Percentiles rank a stretch among this genome's conserved stretches.
Evolutionary conservation across 2,888 invertebrate species (phyloP).

Genomic region (Campopleginae sp.): DNA sequence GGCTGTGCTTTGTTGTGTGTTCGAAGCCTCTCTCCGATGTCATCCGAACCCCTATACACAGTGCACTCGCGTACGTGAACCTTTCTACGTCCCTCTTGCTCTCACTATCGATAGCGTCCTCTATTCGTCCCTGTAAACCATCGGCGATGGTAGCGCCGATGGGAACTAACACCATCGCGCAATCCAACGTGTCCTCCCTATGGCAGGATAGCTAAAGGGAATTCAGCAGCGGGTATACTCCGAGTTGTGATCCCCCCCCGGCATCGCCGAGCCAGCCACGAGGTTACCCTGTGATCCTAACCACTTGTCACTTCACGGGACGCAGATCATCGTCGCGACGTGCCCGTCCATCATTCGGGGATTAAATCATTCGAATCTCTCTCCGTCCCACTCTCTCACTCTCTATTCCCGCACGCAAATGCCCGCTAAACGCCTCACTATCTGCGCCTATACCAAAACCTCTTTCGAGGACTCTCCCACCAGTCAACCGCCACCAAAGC

Average conservation of each 20-base stretch:
- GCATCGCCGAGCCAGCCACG: conserved; percentile 69
- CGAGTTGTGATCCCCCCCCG: conserved; percentile 66
- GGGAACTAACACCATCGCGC: conserved; percentile 62
- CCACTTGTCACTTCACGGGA: conserved; percentile 84
- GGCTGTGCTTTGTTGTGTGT: conserved; percentile 41
- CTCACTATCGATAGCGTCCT: conserved; percentile 50
- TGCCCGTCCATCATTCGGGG: conserved; percentile 83
- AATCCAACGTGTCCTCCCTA: conserved; percentile 56
- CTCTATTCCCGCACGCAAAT: conserved; percentile 55
- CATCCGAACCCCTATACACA: conserved; percentile 35
- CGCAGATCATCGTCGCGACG: conserved; percentile 83
- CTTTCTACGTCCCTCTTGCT: not conserved
- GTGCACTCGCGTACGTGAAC: not conserved
- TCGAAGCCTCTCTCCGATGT: conserved; percentile 49
- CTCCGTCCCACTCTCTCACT: conserved; percentile 70
- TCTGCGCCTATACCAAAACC: conserved; percentile 40
- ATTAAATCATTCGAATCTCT: conserved; percentile 82
- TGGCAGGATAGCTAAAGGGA: conserved; percentile 40
- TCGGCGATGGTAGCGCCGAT: conserved; percentile 66
- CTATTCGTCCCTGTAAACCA: conserved; percentile 73
- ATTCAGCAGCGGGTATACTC: conserved; percentile 37
- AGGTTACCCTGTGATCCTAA: conserved; percentile 82
- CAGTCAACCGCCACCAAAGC: conserved; percentile 41
- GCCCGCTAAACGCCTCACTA: conserved; percentile 51
- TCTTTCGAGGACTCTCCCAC: conserved; percentile 61